Evolutionary conservation across 2,888 invertebrate species (phyloP), one percentile per base, ranked within the genome.

Genomic region (Phasia obesa): DNA sequence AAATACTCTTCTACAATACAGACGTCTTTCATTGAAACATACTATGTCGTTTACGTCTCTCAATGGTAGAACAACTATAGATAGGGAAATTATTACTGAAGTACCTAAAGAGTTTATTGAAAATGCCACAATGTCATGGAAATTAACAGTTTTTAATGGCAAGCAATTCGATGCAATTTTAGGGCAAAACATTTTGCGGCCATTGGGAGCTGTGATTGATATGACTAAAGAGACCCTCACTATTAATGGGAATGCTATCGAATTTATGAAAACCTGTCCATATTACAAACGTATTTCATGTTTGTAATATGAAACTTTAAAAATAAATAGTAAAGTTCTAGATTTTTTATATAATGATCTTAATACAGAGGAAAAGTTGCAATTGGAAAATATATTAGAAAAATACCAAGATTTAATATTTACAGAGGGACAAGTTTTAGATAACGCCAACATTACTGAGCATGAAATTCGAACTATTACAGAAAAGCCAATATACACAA

Each of bases 91-190:
- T 49, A 71, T 51, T 15, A 81, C 77, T 11, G 19, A 65, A 57
- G 13, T 78, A 38, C 69, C 81, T 0, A 47, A 2, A 13, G 64
- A 81, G 15, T 80, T 80, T 49, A 19, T 23, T 49, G 65, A 60
- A 42, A 23, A 76, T 42, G 75, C 74, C n/a, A 71, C 64, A 27
- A 81, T 77, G 76, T 77, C 71, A 2, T 81, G 75, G 70, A 70
- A 81, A 57, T 17, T 81, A 13, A 70, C 71, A 7, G 35, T 5
- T 35, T 35, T 35, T 35, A 35, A 35, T 35, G 35, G 35, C 35
- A 35, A 35, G 35, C 35, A 35, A 35, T 35, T 35, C 35, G 31
- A 62, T 5, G 69, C 60, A 6, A 57, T 75, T 59, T 67, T 75
- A 47, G 67, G 67, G 9, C 67, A 75, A 47, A 75, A 75, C 51